Conservation (phyloP, 2,113 vertebrate species). For the Eolophus roseicapilla region DNA sequence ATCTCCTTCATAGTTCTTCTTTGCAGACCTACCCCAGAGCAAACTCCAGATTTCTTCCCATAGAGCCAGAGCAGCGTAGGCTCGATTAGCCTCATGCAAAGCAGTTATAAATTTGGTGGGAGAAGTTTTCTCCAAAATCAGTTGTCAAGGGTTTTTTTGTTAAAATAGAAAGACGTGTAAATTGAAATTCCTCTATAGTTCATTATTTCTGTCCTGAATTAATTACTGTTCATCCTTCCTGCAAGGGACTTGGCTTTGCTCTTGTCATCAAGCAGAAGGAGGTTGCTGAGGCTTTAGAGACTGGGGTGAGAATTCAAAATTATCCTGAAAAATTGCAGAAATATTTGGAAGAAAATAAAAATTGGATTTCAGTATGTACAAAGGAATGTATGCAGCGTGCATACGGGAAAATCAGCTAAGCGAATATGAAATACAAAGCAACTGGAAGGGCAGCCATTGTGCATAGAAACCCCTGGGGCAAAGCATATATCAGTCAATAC, state of each 20-base stretch:
- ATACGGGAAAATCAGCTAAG: rapidly evolving
- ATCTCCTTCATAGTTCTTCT: background rate
- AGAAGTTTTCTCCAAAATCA: background rate
- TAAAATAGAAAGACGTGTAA: slow-evolving; percentile 23
- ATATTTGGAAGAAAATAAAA: background rate
- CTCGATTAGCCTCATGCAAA: background rate
- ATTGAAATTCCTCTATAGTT: slow-evolving; percentile 28
- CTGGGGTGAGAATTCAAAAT: background rate
- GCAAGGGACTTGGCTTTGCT: background rate
- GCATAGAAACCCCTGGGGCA: background rate
- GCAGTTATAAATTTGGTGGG: background rate
- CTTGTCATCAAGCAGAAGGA: background rate
- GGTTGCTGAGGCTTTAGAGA: background rate
- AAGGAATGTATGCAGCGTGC: background rate
- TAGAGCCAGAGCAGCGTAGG: background rate
- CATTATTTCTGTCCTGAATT: slow-evolving; percentile 49
- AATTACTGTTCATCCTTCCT: slow-evolving; percentile 35
- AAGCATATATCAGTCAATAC: background rate
- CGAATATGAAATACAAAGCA: rapidly evolving
- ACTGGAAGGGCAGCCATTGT: background rate
- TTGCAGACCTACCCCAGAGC: background rate
- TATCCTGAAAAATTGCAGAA: background rate
- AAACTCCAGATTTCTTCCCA: background rate
- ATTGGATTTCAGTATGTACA: background rate
- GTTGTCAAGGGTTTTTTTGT: slow-evolving; percentile 34